Conservation (phyloP, 2,888 invertebrate genomes). For the Melanostoma scalare region DNA sequence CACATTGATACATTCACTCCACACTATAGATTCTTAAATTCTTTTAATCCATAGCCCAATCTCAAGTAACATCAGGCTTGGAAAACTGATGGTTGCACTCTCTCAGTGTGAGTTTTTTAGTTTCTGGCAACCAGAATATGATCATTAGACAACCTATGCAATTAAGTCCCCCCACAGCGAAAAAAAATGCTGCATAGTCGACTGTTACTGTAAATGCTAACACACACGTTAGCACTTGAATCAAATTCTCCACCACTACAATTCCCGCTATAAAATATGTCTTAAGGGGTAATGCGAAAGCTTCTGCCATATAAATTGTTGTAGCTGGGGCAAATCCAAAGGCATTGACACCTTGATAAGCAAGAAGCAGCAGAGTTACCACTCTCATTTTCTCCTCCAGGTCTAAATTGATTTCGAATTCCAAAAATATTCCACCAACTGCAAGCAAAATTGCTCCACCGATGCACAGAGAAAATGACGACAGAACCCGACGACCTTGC, state of each 20-base stretch:
- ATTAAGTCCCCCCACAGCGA: constrained; percentile 77
- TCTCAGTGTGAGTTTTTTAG: constrained; percentile 76
- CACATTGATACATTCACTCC: constrained; percentile 32
- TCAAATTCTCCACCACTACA: constrained; percentile 76
- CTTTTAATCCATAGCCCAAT: neutral
- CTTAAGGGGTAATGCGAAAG: constrained; percentile 78
- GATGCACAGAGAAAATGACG: constrained; percentile 76
- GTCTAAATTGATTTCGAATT: constrained; percentile 66
- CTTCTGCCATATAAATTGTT: constrained; percentile 78
- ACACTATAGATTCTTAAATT: constrained; percentile 19
- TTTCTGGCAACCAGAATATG: constrained; percentile 79
- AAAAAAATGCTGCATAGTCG: constrained; percentile 76
- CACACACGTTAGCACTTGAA: constrained; percentile 76
- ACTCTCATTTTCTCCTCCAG: constrained; percentile 68
- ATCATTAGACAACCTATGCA: constrained; percentile 76
- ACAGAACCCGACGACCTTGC: constrained; percentile 77
- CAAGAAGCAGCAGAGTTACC: constrained; percentile 76
- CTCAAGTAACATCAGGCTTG: constrained; percentile 4
- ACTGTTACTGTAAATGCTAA: constrained; percentile 74
- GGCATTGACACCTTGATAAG: constrained; percentile 78
- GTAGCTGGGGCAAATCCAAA: constrained; percentile 78
- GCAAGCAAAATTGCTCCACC: constrained; percentile 78
- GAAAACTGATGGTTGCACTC: constrained; percentile 75
- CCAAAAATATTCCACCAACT: constrained; percentile 78
- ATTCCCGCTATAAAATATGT: constrained; percentile 76